Base-by-base conservation (phyloP, 2,113 vertebrate genomes). In the Bos taurus region DNA sequence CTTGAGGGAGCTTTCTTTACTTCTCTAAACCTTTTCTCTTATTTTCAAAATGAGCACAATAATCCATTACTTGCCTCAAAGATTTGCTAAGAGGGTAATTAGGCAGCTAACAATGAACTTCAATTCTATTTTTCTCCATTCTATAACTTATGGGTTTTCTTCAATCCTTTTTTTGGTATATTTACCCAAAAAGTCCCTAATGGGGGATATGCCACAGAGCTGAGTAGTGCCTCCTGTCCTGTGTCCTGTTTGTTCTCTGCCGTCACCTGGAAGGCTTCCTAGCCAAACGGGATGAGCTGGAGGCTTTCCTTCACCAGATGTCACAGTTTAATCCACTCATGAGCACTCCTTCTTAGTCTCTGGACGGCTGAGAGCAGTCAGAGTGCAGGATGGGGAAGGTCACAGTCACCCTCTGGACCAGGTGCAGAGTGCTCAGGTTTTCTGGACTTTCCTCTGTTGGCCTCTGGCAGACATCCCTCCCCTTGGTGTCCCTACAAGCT, bases 291-390 rank as follows among this genome's bases (percentile, higher is more conserved):
- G 48, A n/a, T 5, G 33, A 25, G 54, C 48, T 28, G 33, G 15
- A 67, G 36, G n/a, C 19, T 28, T 30, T 40, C 48, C 25, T 90
- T 81, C 82, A 21, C 26, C n/a, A 30, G 30, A 52, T 48, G 40
- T 2, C 25, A 1, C 0, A 3, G 8, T 19, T 25, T 25, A 3
- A 36, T 57, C 81, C 78, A 67, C 10, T 10, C 15, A 17, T 2
- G 46, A 57, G 33, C 48, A 84, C 28, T 13, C 19, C 23, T 21
- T 36, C 64, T 71, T 71, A 23, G 67, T 60, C 23, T 36, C 83
- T 17, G 33, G 46, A 59, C 40, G 85, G 14, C 43, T 17, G 40
- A 16, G 8, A 21, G 52, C 43, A 9, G 11, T 5, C 25, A 10
- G 78, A 59, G 54, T 12, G 48, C 28, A 48, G 59, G 33, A 1